Evolutionary conservation across 2,888 invertebrate genomes (phyloP).

Genomic region (Dryobota labecula): DNA sequence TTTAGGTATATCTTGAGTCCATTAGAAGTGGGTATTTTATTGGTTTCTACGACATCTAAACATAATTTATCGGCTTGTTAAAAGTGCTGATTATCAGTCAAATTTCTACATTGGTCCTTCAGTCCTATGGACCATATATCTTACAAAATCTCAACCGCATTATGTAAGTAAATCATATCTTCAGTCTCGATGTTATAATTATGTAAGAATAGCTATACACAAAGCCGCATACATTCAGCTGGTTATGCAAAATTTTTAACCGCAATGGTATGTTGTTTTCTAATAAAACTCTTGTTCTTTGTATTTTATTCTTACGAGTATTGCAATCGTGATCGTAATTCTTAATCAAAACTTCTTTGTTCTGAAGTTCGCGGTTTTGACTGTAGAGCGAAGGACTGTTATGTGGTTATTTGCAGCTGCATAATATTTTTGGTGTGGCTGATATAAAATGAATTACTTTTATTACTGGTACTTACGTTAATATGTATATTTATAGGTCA

Average conservation of each 20-base stretch:
- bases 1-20: neutral
- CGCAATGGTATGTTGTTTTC: slow-evolving; percentile 45
- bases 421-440: slow-evolving; percentile 29
- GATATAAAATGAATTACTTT: neutral
- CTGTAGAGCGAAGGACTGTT: slow-evolving; percentile 12
- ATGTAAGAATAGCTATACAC: slow-evolving; percentile 26
- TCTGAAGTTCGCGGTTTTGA: slow-evolving; percentile 29
- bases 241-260: slow-evolving; percentile 50
- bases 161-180: slow-evolving; percentile 6
- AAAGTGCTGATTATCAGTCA: neutral
- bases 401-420: slow-evolving; percentile 36
- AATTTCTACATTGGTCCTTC: neutral
- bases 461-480: neutral
- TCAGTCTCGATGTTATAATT: slow-evolving; percentile 12
- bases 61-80: slow-evolving; percentile 10
- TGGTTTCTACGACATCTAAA: neutral
- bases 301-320: slow-evolving; percentile 47
- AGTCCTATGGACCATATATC: neutral
- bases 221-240: slow-evolving; percentile 29
- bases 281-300: slow-evolving; percentile 57
- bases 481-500: neutral
- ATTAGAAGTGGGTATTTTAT: slow-evolving; percentile 10
- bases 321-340: slow-evolving; percentile 59
- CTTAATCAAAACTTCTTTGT: slow-evolving; percentile 53
- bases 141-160: slow-evolving; percentile 9